These are phyloP conservation scores for Drosophila mayaguana DNA, from an alignment of 2,888 invertebrate genomes.

Conservation along the genomic window DNA sequence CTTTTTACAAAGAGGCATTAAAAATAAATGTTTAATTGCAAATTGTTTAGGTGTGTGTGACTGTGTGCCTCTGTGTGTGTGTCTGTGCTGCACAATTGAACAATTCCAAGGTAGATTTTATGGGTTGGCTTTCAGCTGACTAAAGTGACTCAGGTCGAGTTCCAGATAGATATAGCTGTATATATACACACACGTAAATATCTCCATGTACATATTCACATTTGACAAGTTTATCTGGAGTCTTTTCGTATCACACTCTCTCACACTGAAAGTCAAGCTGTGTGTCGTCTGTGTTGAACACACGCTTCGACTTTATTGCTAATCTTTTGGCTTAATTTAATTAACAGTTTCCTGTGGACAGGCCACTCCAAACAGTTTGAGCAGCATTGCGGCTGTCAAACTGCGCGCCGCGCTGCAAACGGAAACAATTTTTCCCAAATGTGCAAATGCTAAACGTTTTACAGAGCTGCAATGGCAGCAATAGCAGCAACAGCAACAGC, in stretches of 20 bases:
- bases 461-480: slow-evolving; percentile 15
- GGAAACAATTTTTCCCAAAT: slow-evolving; percentile 71
- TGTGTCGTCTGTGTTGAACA: slow-evolving; percentile 15
- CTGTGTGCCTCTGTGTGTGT: slow-evolving; percentile 3
- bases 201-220: neutral
- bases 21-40: slow-evolving; percentile 51
- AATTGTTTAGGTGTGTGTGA: slow-evolving; percentile 20
- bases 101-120: slow-evolving; percentile 45
- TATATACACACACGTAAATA: neutral
- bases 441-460: slow-evolving; percentile 55
- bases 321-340: slow-evolving; percentile 75
- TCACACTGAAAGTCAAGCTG: slow-evolving; percentile 26
- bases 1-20: slow-evolving; percentile 43
- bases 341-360: slow-evolving; percentile 71
- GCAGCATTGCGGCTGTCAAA: slow-evolving; percentile 26
- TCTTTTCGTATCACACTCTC: slow-evolving; percentile 20
- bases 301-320: slow-evolving; percentile 55
- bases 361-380: slow-evolving; percentile 37
- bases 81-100: slow-evolving; percentile 53
- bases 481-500: neutral
- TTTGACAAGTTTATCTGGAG: slow-evolving; percentile 15
- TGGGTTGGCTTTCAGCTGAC: slow-evolving; percentile 4
- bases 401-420: slow-evolving; percentile 33
- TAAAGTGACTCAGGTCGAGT: slow-evolving; percentile 20
- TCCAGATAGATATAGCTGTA: neutral